Percentiles rank a stretch among this genome's conserved stretches.
These are phyloP conservation scores for Lates calcarifer DNA, from an alignment of 2,113 vertebrate species.

Conservation along the genomic window DNA sequence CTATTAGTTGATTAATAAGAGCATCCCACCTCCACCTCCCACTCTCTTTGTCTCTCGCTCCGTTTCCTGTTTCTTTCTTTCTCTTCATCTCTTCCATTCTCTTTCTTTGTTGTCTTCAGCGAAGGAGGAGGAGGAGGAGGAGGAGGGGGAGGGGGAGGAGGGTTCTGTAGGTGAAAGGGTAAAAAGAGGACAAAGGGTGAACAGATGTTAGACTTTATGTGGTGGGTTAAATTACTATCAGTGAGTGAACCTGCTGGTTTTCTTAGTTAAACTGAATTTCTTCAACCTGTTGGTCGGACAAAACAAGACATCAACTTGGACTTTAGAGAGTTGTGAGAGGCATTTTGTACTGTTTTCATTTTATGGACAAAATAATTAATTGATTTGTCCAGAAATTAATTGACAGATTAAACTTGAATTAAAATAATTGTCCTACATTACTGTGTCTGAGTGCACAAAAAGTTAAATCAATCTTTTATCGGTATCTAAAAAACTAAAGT, in stretches of 20 bases:
- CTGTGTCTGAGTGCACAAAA: too few relatives aligned
- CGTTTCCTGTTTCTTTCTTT: not conserved
- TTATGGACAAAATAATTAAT: too few relatives aligned
- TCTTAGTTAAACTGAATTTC: too few relatives aligned
- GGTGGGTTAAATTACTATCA: not conserved
- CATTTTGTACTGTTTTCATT: too few relatives aligned
- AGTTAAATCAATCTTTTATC: too few relatives aligned
- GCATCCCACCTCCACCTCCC: not conserved
- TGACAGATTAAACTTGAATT: not conserved
- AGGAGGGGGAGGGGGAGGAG: not conserved
- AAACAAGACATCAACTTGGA: too few relatives aligned
- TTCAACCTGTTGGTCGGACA: too few relatives aligned
- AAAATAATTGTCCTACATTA: too few relatives aligned
- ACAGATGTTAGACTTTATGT: not conserved
- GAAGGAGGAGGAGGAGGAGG: not conserved
- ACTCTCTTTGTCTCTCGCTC: not conserved
- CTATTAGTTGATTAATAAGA: too few relatives aligned
- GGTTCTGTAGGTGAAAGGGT: constrained; percentile 1
- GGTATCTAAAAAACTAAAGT: too few relatives aligned
- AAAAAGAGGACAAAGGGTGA: not conserved
- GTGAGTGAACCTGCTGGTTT: not conserved
- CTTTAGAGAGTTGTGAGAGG: too few relatives aligned
- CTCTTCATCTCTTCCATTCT: not conserved
- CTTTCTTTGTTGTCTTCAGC: not conserved
- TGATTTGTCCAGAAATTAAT: not conserved